Evolutionary conservation across 92 coral and sea anemone genomes (phyloP), one percentile per base, ranked within the genome.

Genomic region (Parazoanthus swiftii): DNA sequence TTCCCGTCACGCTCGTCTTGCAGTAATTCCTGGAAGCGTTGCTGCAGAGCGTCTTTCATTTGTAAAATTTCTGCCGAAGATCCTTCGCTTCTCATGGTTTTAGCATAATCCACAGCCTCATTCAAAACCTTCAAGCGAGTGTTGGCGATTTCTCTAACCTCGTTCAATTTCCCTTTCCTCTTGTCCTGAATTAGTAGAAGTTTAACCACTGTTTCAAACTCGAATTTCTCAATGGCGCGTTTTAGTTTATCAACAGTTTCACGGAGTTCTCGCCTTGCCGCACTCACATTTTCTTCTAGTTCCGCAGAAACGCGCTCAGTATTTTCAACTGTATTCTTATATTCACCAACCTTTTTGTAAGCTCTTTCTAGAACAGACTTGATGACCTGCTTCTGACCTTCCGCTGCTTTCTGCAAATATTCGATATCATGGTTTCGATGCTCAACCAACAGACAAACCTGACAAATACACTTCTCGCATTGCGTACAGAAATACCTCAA

Each of bases 241-340:
- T 76, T 76, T n/a, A 76, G 6, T 23, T 76, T 76, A 39, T 76
- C 80, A 37, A 42, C 80, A 76, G 58, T 38, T 76, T 76, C 58
- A 76, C 50, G 48, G 26, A 76, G 44, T 43, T 42, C 54, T 76
- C 56, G 44, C 38, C 11, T 76, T 9, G 80, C 80, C 4, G 9
- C 33, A 25, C 21, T 23, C 9, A 48, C 51, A 48, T 6, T 48
- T 48, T 48, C 11, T 1, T 48, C 11, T 7, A 48, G 51, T 48
- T 76, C 58, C 29, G 26, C 25, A 1, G 56, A 76, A 14, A 39
- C 25, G 20, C 11, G 80, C 44, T 76, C 80, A 8, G 33, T 44
- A n/a, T 76, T 23, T 37, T 44, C n/a, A 37, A 37, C 25, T 21
- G 35, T 76, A 14, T 42, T 39, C 9, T 5, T 8, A n/a, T 20